Percentiles rank a stretch among this genome's conserved stretches.
phyloP scores from a whole-genome alignment of 2,113 vertebrate genomes.

The Podarcis cretensis region DNA sequence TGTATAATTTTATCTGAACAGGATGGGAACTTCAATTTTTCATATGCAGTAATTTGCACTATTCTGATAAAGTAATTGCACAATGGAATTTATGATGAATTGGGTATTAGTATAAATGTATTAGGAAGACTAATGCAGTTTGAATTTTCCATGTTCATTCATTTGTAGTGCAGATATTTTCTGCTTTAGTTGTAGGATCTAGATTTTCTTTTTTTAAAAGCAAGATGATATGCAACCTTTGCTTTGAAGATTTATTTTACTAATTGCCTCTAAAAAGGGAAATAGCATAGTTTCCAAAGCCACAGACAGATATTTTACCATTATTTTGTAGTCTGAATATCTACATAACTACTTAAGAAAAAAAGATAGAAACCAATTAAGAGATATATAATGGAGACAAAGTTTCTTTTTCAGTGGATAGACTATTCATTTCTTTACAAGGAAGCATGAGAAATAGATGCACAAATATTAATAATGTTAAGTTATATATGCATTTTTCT shows the following conservation, averaged over 20 bases:
- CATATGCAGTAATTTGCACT: neutral
- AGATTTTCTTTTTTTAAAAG: conserved; percentile 35
- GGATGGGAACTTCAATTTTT: neutral
- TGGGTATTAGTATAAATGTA: conserved; percentile 35
- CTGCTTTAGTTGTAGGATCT: conserved; percentile 29
- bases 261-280: conserved; percentile 27
- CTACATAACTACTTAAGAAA: conserved; percentile 24
- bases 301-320: neutral
- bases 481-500: neutral
- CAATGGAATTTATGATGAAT: conserved; percentile 10
- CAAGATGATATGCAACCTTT: conserved; percentile 18
- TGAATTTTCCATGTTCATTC: conserved; percentile 15
- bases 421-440: conserved; percentile 16
- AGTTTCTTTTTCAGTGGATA: neutral
- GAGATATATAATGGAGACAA: neutral
- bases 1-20: neutral
- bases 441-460: neutral
- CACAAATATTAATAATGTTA: neutral
- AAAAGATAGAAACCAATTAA: conserved; percentile 7
- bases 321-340: neutral
- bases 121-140: neutral
- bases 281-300: neutral
- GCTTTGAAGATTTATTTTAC: conserved; percentile 16
- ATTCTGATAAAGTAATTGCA: conserved; percentile 1
- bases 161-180: conserved; percentile 33